phyloP scores from a whole-genome alignment of 1,140 invertebrate species.

The Megathymus violae region DNA sequence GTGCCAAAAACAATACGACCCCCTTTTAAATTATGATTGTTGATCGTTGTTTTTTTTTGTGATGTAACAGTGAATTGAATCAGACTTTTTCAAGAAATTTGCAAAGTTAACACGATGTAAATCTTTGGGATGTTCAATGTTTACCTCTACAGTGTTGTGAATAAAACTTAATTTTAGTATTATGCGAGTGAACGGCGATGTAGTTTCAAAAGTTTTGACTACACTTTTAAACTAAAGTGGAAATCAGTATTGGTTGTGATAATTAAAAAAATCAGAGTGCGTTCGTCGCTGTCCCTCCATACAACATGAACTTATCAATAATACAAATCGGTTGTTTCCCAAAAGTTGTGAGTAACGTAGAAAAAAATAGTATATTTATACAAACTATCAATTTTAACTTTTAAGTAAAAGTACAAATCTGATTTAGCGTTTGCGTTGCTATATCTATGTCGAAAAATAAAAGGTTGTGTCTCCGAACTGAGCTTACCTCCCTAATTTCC shows the following conservation, averaged over 20 bases:
- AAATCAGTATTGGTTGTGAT: conserved; percentile 69
- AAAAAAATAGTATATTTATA: conserved; percentile 64
- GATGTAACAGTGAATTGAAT: conserved; percentile 59
- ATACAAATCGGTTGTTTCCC: conserved; percentile 64
- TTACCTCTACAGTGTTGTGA: conserved; percentile 82
- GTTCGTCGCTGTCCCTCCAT: conserved; percentile 40
- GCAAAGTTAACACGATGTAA: conserved; percentile 67
- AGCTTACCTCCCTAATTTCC: conserved; percentile 62
- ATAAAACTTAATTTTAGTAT: conserved; percentile 59
- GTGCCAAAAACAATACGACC: conserved; percentile 71
- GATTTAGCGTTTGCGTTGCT: conserved; percentile 53
- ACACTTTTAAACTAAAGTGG: conserved; percentile 48
- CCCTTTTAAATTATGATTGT: conserved; percentile 50
- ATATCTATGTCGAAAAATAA: conserved; percentile 19
- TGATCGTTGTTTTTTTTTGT: conserved; percentile 45
- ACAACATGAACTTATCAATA: conserved; percentile 56
- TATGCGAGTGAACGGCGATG: conserved; percentile 55
- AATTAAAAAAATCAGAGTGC: conserved; percentile 54
- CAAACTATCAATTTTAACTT: conserved; percentile 38
- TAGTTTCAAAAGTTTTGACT: conserved; percentile 41
- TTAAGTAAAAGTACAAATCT: conserved; percentile 48
- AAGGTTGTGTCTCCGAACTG: conserved; percentile 62
- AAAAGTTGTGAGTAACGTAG: conserved; percentile 70
- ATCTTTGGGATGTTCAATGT: conserved; percentile 60
- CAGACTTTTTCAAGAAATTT: conserved; percentile 47